These are phyloP conservation scores for Colossoma macropomum DNA, from an alignment of 2,113 vertebrate species.

Conservation along the genomic window DNA sequence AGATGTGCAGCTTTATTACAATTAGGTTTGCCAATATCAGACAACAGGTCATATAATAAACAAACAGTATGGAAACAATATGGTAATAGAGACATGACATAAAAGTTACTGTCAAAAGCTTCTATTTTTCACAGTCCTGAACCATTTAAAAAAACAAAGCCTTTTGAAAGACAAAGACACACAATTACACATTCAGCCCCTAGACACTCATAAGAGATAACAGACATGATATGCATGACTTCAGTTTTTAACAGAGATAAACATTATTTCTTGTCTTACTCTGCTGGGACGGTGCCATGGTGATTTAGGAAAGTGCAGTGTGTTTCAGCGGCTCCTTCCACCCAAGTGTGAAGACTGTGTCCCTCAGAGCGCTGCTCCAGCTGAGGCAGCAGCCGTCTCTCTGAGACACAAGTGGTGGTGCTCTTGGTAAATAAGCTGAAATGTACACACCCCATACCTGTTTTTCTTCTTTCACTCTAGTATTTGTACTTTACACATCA, in stretches of 20 bases:
- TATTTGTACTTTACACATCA: constrained; percentile 27
- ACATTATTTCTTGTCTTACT: constrained; percentile 38
- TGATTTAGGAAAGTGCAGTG: constrained; percentile 1
- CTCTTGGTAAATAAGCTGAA: constrained; percentile 16
- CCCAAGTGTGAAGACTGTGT: constrained; percentile 17
- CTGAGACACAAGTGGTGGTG: constrained; percentile 15
- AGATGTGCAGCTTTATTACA: background rate
- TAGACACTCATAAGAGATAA: background rate
- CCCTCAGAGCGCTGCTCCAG: constrained; percentile 15
- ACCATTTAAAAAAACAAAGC: background rate
- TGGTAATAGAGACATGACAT: no score
- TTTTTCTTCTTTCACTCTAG: background rate
- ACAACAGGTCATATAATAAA: background rate
- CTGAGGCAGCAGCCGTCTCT: constrained; percentile 42
- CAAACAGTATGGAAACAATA: no score
- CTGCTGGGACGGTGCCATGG: constrained; percentile 39
- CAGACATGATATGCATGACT: no score
- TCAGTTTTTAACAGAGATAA: background rate
- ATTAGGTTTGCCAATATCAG: background rate
- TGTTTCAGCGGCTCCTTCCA: constrained; percentile 30
- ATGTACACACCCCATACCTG: constrained; percentile 15
- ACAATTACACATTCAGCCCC: no score
- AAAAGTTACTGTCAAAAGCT: no score
- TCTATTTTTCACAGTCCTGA: background rate
- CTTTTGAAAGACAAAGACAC: background rate